Base-by-base conservation (phyloP, 2,113 vertebrate genomes). In the Plecturocebus donacophilus region DNA sequence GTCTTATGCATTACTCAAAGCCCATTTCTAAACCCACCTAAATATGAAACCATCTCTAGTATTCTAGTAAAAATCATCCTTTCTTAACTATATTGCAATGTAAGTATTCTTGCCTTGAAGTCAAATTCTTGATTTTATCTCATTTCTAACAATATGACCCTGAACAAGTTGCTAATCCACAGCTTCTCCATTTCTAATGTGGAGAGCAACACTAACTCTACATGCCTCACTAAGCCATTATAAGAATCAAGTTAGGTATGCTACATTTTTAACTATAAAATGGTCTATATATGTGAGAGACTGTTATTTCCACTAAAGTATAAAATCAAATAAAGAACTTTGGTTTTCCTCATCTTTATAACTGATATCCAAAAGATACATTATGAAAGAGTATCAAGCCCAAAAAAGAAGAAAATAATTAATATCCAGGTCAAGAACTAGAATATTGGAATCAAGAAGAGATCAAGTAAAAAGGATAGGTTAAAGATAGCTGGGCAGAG, bases 1-100 rank as follows among this genome's bases (percentile, higher is more conserved):
- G 8, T 88, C n/a, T 80, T 85, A 82, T 75, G 75, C 83, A 77
- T 77, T 49, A 82, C 20, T 73, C n/a, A 95, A 92, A 94, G 19
- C 8, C 6, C 14, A 61, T 35, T n/a, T 42, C 77, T 77, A 87
- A 89, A 66, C 12, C 14, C 2, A 71, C 14, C 30, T 54, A 80
- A 16, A 32, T 75, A 38, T 38, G 84, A 87, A 84, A 87, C 5
- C 38, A 56, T 77, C 12, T 20, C 35, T 38, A 61, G n/a, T 84
- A 68, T 38, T 35, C 20, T 40, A 66, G 21, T 87, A 38, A 94
- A 96, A 97, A 93, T 68, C 73, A 35, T 21, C 23, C 19, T 56
- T 71, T 90, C 19, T 49, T 38, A 52, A 38, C 20, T 64, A 27
- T 32, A 70, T 10, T 56, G 7, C 61, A 49, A 56, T 49, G 10